Base-by-base conservation (phyloP, 2,113 vertebrate species). In the Amphilophus citrinellus region DNA sequence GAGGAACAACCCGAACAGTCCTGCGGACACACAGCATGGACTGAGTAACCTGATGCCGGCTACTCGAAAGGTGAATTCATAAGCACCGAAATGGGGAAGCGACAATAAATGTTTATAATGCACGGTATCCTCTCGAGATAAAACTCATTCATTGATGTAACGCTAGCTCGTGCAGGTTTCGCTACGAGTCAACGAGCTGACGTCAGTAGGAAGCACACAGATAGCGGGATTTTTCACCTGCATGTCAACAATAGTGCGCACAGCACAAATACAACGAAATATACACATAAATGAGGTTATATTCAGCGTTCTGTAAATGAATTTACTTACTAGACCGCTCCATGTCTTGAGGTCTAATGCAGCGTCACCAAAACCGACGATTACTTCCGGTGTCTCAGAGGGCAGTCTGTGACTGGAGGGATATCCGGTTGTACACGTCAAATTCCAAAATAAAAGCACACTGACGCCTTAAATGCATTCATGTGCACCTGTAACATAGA, bases 291-390 rank as follows among this genome's bases (percentile, higher is more conserved):
- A 0, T 39, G 7, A 10, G 1, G 1, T 18, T 32, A 1, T 2
- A 47, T 15, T 73, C 2, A 6, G 14, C 2, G 58, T 24, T 27
- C 27, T 32, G 17, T 1, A 50, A 66, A 32, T 6, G 8, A 32
- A 27, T 59, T 2, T 47, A 90, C 96, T 96, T 84, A 97, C 96
- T 39, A 77, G 83, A 87, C 59, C 90, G 94, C 83, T 96, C 94
- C 96, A 97, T 96, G 93, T 96, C 94, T 89, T 60, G 18, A 81
- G 85, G 89, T 92, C 94, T 94, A 91, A 93, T 95, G 95, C 94
- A 96, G 93, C 96, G 95, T 96, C 95, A 96, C 94, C 95, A 91
- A 92, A 94, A 85, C 82, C 79, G 53, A 82, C 66, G 71, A 93
- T 17, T 83, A 24, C 90, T 96, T 96, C 96, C 96, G 95, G 93